Percentiles rank a stretch among this genome's conserved stretches.
Evolutionary conservation across 1,140 invertebrate genomes (phyloP).

Genomic region (Formica exsecta): DNA sequence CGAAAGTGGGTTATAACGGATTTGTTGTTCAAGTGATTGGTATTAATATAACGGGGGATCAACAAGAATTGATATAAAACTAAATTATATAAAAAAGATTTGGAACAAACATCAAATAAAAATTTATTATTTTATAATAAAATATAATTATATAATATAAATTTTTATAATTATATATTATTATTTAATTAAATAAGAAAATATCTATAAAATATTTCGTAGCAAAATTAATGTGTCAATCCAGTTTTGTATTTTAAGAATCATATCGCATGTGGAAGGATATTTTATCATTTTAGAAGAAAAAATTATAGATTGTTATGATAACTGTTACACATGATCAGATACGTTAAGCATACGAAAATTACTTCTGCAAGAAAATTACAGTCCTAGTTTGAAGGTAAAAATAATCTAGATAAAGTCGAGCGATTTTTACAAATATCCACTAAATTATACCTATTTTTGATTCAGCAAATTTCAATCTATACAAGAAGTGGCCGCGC

Average conservation of each 20-base stretch:
- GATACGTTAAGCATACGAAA: constrained; percentile 2
- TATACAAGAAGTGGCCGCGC: constrained; percentile 32
- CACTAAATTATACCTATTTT: constrained; percentile 43
- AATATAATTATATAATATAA: not conserved
- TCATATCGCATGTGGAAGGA: not conserved
- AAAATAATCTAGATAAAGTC: constrained; percentile 31
- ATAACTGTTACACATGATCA: not conserved
- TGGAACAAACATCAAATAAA: not conserved
- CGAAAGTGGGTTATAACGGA: not conserved
- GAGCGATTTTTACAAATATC: constrained; percentile 31
- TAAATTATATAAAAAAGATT: not conserved
- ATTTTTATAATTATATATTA: not conserved
- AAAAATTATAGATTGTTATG: constrained; percentile 7
- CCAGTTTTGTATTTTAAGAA: not conserved
- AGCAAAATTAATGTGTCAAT: not conserved
- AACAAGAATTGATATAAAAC: not conserved
- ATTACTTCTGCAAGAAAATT: not conserved
- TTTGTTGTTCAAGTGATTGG: not conserved
- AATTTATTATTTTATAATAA: not conserved
- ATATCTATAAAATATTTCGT: not conserved
- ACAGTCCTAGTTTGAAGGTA: not conserved
- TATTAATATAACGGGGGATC: not conserved
- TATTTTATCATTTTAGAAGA: not conserved
- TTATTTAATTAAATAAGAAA: not conserved
- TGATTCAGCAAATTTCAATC: constrained; percentile 57